phyloP scores from a whole-genome alignment of 64 coral and sea anemone species.

The Pocillopora verrucosa region DNA sequence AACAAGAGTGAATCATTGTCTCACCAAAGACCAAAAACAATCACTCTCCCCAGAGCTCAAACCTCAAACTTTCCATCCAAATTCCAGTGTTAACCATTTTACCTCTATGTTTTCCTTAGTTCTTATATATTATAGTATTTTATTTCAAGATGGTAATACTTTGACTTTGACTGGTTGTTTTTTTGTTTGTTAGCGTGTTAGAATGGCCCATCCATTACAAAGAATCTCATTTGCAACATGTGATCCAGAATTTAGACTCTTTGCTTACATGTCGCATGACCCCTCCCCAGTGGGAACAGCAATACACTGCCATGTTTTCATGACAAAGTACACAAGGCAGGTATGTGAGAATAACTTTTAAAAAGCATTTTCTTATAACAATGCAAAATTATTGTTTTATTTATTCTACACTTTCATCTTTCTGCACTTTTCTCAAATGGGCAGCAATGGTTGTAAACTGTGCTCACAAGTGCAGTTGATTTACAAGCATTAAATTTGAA shows the following conservation, averaged over 20 bases:
- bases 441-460: too few species aligned
- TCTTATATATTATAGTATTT: not conserved
- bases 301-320: constrained; percentile 81
- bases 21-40: too few species aligned
- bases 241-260: constrained; percentile 82
- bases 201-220: constrained; percentile 93
- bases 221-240: constrained; percentile 92
- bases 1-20: too few species aligned
- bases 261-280: constrained; percentile 90
- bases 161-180: not conserved
- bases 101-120: too few species aligned
- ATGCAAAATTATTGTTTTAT: too few species aligned
- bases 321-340: constrained; percentile 53
- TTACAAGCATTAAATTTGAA: too few species aligned
- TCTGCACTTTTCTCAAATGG: too few species aligned
- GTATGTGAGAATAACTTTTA: constrained; percentile 22
- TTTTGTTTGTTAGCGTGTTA: constrained; percentile 58
- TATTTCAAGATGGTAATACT: not conserved
- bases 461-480: too few species aligned
- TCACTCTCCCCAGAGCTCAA: too few species aligned
- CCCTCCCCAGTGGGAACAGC: constrained; percentile 77
- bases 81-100: too few species aligned
- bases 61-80: too few species aligned
- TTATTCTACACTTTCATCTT: not conserved
- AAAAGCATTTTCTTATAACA: too few species aligned